Base-by-base conservation (phyloP, 2,888 invertebrate species). In the Sarcophaga variegata region DNA sequence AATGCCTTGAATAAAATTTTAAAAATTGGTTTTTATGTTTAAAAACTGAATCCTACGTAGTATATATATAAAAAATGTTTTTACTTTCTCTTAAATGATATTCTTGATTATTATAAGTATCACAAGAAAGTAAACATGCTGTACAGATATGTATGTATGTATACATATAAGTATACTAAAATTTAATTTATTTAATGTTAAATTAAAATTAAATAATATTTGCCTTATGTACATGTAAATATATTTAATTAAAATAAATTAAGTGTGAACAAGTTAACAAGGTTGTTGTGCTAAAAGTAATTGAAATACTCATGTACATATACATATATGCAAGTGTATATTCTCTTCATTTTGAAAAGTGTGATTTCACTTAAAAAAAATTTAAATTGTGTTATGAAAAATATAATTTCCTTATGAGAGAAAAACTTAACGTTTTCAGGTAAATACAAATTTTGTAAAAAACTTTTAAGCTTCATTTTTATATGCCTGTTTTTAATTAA, bases 371-470 rank as follows among this genome's bases (percentile, higher is more conserved):
- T 54, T 54, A 54, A 54, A 54, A 54, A 54, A 66, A 17, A n/a
- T 17, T 17, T 47, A 69, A 62, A 37, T 37, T 20, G 47, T 67
- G 10, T 14, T 11, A 81, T 84, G 87, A 84, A 84, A 87, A 84
- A 87, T 87, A 84, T 49, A 60, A 79, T 4, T 54, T 78, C 69
- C 67, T 12, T 11, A 10, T 37, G 37, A 37, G 37, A 54, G 17
- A 54, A 54, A 66, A 17, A 37, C 10, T 17, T 47, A 69, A 62
- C 37, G 47, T 67, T 17, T 14, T 11, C 84, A 87, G 87, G 87
- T 87, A 87, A 87, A 87, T 87, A 87, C 60, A 60, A 79, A 5
- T 54, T 78, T 75, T 75, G n/a, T 11, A 10, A 81, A 64, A 22
- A 71, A 71, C 66, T 62, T 12, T 60, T 70, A 74, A 25, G 76